These are phyloP conservation scores for Tachysurus vachellii DNA, from an alignment of 2,113 vertebrate species.

Conservation along the genomic window DNA sequence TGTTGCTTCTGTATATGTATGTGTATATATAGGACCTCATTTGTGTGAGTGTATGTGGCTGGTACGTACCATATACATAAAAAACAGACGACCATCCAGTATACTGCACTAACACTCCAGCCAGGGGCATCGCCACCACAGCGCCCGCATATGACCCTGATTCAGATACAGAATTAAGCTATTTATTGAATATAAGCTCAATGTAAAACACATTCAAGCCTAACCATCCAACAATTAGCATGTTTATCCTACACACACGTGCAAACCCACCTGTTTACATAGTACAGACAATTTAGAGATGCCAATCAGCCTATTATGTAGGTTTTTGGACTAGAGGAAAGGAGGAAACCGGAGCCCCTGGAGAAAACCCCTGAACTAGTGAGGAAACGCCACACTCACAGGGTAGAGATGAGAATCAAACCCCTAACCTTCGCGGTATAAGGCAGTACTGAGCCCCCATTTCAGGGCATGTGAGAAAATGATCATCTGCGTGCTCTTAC, in stretches of 20 bases:
- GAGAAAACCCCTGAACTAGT: too few species aligned
- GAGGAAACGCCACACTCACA: too few species aligned
- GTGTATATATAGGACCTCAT: neutral
- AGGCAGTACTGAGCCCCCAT: neutral
- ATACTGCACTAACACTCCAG: slow-evolving; percentile 91
- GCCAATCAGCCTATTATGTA: too few species aligned
- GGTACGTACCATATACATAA: slow-evolving; percentile 85
- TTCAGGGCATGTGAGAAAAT: neutral
- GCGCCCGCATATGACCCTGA: slow-evolving; percentile 90
- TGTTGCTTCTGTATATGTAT: neutral
- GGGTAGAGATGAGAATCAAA: too few species aligned
- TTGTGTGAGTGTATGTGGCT: neutral
- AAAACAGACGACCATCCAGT: slow-evolving; percentile 90
- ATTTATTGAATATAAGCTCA: neutral
- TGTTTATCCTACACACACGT: too few species aligned
- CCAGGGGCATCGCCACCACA: slow-evolving; percentile 91
- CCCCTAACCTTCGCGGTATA: too few species aligned
- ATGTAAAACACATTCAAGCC: too few species aligned
- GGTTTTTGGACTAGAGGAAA: too few species aligned
- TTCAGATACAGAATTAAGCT: slow-evolving; percentile 29
- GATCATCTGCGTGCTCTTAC: neutral
- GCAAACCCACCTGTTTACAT: too few species aligned
- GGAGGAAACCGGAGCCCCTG: too few species aligned
- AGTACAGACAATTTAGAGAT: too few species aligned
- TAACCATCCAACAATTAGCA: too few species aligned